Conservation (phyloP, 2,113 vertebrate genomes). For the Phyllostomus discolor region DNA sequence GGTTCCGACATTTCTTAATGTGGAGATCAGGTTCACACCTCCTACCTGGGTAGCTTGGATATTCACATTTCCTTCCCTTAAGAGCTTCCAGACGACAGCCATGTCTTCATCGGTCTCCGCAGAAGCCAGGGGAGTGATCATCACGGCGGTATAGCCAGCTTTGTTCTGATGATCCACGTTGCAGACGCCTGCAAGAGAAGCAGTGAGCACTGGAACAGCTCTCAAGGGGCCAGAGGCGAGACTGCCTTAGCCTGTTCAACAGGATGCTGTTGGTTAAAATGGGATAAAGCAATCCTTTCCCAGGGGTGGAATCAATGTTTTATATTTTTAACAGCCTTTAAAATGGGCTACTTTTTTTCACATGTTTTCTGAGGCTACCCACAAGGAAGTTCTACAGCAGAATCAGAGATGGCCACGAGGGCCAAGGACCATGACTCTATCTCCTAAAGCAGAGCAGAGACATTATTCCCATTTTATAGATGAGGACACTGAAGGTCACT, state of each 20-base stretch:
- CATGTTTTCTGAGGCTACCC: not conserved
- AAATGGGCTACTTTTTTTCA: not conserved
- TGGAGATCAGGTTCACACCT: not conserved
- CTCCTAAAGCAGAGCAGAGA: not conserved
- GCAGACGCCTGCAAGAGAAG: conserved; percentile 76
- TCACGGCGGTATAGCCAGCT: conserved; percentile 94
- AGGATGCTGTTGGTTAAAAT: not conserved
- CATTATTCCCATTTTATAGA: not conserved
- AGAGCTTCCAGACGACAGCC: conserved; percentile 91
- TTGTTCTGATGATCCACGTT: conserved; percentile 92
- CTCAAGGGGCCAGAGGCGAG: not conserved
- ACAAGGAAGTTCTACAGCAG: not conserved
- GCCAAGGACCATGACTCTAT: not conserved
- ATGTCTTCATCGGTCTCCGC: conserved; percentile 91
- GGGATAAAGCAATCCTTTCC: not conserved
- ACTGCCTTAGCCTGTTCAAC: not conserved
- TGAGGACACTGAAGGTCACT: not conserved
- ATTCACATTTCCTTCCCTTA: conserved; percentile 91
- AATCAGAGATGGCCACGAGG: not conserved
- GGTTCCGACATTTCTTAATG: not conserved
- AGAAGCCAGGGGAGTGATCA: conserved; percentile 92
- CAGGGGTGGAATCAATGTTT: not conserved
- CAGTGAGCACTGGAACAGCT: not conserved
- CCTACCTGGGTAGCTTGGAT: conserved; percentile 91
- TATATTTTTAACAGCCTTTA: not conserved